Base-by-base conservation (phyloP, 2,113 vertebrate species). In the Sebastes schlegelii region DNA sequence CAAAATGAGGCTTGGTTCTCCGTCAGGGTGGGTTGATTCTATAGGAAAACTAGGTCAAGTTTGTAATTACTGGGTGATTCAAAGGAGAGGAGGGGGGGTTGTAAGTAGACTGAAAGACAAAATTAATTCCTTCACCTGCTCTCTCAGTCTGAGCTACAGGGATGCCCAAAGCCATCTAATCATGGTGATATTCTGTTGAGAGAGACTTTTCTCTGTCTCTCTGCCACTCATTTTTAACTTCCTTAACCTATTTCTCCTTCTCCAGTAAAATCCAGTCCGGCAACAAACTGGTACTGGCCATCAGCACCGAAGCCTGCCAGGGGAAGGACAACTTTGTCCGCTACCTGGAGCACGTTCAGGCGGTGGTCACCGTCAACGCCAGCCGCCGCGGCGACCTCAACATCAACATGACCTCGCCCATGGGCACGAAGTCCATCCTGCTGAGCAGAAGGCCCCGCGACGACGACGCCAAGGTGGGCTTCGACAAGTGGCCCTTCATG, bases 401-500 rank as follows among this genome's bases (percentile, higher is more conserved):
- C 93, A 95, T 99, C 95, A 99, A 99, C 95, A 97, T 99, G 98
- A 99, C 98, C 16, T 99, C 99, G 0, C 99, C 99, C 0, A 99
- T 98, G 98, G 98, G 97, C 79, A 99, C 99, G 10, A 99, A 98
- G 91, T 99, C 99, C 89, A 98, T 99, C 82, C 90, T 99, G 84
- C 95, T 99, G 88, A 99, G 99, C 92, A 96, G 97, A 21, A 95
- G 99, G 54, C 98, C 99, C 2, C 96, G 98, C 10, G 99, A 99
- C 57, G 96, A 98, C 0, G 98, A 99, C 93, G 92, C 97, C 91
- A 99, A 98, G 87, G 99, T 99, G 93, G 99, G 99, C 90, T 99
- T 99, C 74, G 98, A 99, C 95, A 99, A 99, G 89, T 99, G 99
- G 99, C 99, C 99, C 90, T 99, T 99, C 95, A 99, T 99, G 99